Evolutionary conservation across 2,888 invertebrate species (phyloP), one percentile per base, ranked within the genome.

Genomic region (Drosophila prostipennis): DNA sequence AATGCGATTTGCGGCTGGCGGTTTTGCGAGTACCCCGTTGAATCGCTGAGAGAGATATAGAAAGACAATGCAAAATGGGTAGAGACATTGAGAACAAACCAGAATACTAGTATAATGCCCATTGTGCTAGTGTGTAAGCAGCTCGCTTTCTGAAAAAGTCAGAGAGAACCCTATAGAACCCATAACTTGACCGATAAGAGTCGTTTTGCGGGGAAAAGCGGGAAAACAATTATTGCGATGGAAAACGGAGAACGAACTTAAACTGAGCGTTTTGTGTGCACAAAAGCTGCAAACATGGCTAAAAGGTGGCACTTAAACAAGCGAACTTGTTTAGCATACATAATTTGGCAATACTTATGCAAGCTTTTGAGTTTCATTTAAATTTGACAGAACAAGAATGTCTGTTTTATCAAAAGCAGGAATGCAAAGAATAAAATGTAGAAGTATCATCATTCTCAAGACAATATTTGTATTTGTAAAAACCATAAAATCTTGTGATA

Each of bases 1-100:
- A 79, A 74, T 76, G 55, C 65, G 58, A 60, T 72, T 75, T 67
- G 59, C 36, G 61, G 53, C 42, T 37, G 46, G 48, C 40, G 55
- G 48, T 67, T 14, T 42, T 16, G 13, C n/a, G 64, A 40, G 32
- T 26, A 3, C 48, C n/a, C 48, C 16, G 14, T 40, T 51, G 52
- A 65, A 36, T 39, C 49, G 26, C 14, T n/a, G 46, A 14, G 40
- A 55, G 40, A 52, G 32, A 36, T 39, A 39, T 34, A 26, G 49
- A 51, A 29, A 42, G 52, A 58, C 19, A 32, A 45, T 52, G 40
- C 14, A n/a, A 29, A 32, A 34, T 14, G 53, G 32, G 13, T 48
- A 39, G 49, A 36, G 11, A 14, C 45, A 39, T 11, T 36, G 37
- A 43, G 11, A 45, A 11, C 23, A 51, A 51, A 32, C 40, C 37